Base-by-base conservation (phyloP, 2,113 vertebrate species). In the Acinonyx jubatus region DNA sequence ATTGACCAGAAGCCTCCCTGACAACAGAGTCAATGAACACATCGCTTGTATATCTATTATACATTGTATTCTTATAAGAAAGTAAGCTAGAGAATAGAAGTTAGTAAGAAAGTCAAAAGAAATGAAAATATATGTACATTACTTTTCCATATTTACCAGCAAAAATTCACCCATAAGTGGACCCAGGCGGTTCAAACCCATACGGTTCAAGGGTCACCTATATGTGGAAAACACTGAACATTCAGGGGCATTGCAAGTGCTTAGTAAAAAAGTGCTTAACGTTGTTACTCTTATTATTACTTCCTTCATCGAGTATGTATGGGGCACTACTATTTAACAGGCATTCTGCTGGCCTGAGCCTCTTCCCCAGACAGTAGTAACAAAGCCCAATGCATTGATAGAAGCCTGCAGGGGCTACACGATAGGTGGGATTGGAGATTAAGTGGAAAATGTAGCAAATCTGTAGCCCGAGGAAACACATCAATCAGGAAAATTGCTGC, bases 361-460 rank as follows among this genome's bases (percentile, higher is more conserved):
- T 52, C 38, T 73, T 50, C 4, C 65, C 10, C 18, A 63, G 74
- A 74, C 7, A 5, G n/a, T 21, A 33, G 3, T 55, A 41, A 55
- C 25, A 76, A 74, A 84, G 45, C 9, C 7, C 15, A 8, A 0
- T 1, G 2, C 23, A 14, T 11, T 25, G 4, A 27, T 7, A 33
- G 52, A 57, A 50, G 7, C 16, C 38, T 41, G 27, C 0, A 61
- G 23, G 9, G 48, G 29, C 36, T 41, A 2, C 5, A 3, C 1
- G 1, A 12, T 11, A 2, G 81, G 41, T 79, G 33, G 41, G 45
- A 12, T 79, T 31, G 16, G 66, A 48, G 36, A 63, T 65, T 33
- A 83, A 57, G 61, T 38, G 33, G 15, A 23, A 27, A 33, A 18
- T 7, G 8, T 3, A 52, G 61, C 41, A n/a, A n/a, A 65, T n/a